Conservation (phyloP, 1,140 invertebrate species). For the Camponotus vicinus region DNA sequence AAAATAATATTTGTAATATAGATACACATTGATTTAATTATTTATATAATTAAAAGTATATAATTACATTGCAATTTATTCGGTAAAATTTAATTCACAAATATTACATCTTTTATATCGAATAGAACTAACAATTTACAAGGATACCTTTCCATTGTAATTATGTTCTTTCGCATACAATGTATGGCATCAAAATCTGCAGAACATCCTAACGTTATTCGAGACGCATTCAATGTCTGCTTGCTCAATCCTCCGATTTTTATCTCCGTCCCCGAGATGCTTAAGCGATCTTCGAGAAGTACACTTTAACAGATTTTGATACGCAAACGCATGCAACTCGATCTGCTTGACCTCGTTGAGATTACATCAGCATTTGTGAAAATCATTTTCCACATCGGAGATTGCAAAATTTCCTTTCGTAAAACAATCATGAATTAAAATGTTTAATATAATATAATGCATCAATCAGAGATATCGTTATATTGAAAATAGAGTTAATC, state of each 20-base stretch:
- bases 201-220: constrained; percentile 34
- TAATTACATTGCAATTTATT: neutral
- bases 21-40: neutral
- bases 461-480: neutral
- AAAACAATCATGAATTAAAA: neutral
- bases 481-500: too few species aligned
- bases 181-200: constrained; percentile 26
- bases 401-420: constrained; percentile 44
- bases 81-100: neutral
- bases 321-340: constrained; percentile 43
- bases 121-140: neutral
- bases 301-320: constrained; percentile 59
- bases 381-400: constrained; percentile 58
- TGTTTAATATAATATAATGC: neutral
- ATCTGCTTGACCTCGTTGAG: constrained; percentile 24
- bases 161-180: constrained; percentile 3
- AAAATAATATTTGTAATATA: too few species aligned
- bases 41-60: neutral
- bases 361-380: constrained; percentile 62
- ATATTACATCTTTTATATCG: constrained; percentile 13
- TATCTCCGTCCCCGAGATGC: constrained; percentile 29
- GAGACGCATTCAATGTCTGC: constrained; percentile 34
- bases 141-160: constrained; percentile 4
- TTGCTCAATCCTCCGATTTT: constrained; percentile 50
- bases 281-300: constrained; percentile 26